Evolutionary conservation across 2,113 vertebrate genomes (phyloP).

Genomic region (Choloepus hoffmanni): DNA sequence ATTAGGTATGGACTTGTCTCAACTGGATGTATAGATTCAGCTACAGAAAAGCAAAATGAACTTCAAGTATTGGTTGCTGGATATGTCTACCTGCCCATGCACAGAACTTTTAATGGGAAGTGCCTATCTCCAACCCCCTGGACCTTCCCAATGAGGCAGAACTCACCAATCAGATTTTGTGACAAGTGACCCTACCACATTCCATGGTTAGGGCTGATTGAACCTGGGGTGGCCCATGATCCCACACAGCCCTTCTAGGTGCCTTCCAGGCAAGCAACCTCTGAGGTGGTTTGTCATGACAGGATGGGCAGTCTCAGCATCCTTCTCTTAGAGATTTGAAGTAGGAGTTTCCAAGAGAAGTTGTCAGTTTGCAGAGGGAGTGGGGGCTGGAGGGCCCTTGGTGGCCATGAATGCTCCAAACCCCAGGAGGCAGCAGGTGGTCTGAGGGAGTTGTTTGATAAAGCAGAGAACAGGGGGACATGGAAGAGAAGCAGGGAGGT

Average conservation of each 20-base stretch:
- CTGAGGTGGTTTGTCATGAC: background rate
- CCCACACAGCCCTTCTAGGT: background rate
- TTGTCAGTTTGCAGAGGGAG: background rate
- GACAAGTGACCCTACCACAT: background rate
- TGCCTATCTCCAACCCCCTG: background rate
- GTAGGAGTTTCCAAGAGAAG: background rate
- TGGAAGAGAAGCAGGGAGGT: background rate
- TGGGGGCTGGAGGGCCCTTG: background rate
- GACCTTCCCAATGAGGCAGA: background rate
- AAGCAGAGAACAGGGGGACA: background rate
- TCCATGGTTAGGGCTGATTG: background rate
- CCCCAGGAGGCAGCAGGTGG: background rate
- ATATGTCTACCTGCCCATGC: too few relatives aligned
- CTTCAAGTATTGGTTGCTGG: too few relatives aligned
- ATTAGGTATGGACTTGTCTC: background rate
- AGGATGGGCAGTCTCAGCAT: background rate
- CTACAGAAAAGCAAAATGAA: background rate
- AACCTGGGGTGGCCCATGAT: background rate
- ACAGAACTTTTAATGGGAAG: background rate
- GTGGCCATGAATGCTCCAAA: background rate
- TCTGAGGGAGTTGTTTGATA: background rate
- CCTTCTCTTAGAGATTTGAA: background rate
- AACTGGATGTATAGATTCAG: background rate
- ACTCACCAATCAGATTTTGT: background rate
- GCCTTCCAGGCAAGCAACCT: background rate